Evolutionary conservation across 2,797 vertebrate species (phyloP).

Genomic region (Chiloscyllium punctatum): DNA sequence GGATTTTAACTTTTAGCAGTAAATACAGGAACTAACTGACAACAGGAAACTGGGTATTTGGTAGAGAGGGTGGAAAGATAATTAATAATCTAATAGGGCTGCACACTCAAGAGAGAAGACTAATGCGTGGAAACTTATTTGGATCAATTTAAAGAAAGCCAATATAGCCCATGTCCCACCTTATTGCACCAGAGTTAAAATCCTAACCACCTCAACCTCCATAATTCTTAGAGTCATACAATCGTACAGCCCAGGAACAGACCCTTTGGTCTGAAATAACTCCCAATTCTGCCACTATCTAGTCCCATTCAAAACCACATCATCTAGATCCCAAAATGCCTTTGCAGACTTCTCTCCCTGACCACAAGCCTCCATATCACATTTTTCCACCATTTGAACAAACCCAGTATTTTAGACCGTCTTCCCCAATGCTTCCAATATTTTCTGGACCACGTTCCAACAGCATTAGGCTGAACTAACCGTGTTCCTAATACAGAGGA

Average conservation of each 20-base stretch:
- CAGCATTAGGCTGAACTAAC: background rate
- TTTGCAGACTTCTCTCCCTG: background rate
- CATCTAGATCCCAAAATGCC: background rate
- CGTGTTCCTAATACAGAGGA: background rate
- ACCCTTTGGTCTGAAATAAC: too few species aligned
- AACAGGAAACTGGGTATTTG: background rate
- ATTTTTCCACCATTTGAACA: background rate
- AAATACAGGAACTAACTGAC: background rate
- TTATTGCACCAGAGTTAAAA: background rate
- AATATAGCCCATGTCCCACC: background rate
- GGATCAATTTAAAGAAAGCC: background rate
- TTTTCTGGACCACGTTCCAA: background rate
- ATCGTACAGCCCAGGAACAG: too few species aligned
- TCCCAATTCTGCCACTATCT: background rate
- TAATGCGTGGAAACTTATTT: background rate
- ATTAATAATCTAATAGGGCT: background rate
- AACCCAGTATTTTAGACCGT: background rate
- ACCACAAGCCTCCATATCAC: background rate
- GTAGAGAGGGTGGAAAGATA: background rate
- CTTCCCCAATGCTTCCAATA: background rate
- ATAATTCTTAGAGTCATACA: background rate
- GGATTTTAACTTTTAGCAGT: background rate
- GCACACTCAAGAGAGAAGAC: background rate
- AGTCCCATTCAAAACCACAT: background rate
- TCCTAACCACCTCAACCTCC: background rate